Base-by-base conservation (phyloP, 2,797 vertebrate genomes). In the Denticeps clupeoides region DNA sequence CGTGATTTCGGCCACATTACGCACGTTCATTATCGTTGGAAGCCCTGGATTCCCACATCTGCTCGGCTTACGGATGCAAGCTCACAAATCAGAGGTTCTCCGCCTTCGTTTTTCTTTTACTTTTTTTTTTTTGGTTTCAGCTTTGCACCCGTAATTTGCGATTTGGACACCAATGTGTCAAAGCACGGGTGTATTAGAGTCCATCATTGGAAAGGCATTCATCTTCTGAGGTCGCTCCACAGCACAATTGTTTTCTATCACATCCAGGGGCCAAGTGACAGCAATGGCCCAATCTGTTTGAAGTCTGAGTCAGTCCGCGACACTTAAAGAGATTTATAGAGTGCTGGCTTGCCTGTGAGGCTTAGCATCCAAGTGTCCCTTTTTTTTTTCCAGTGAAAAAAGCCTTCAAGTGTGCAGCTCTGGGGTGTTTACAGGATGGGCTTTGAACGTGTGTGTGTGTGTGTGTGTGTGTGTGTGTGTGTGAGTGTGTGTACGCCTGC, bases 311-410 rank as follows among this genome's bases (percentile, higher is more conserved):
- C 59, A 55, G 53, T 40, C 38, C 60, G 51, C 55, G 62, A 60
- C 62, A 62, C 24, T 54, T 53, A 53, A 59, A 53, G 47, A 59
- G 56, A 57, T 64, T 64, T 62, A 62, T 49, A 27, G 32, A 51
- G 47, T 41, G 7, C 23, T 47, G 43, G 35, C 41, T 40, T 45
- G 31, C 40, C 56, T 55, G 53, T 21, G 15, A 55, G 54, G 46
- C 49, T 50, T 48, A 45, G 49, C 32, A 40, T 47, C 52, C 29
- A 5, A 15, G 18, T 10, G 12, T 48, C 44, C 56, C 40, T 45
- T 24, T 27, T 62, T 33, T 38, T 38, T 21, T 18, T 24, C 24
- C 35, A 18, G 26, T 44, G 42, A 35, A 37, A n/a, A n/a, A 49
- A 49, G 4, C 49, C 35, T 35, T 38, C 35, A 38, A 38, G 35